Evolutionary conservation across 2,888 invertebrate species (phyloP).

Genomic region (Agapetus fuscipes): DNA sequence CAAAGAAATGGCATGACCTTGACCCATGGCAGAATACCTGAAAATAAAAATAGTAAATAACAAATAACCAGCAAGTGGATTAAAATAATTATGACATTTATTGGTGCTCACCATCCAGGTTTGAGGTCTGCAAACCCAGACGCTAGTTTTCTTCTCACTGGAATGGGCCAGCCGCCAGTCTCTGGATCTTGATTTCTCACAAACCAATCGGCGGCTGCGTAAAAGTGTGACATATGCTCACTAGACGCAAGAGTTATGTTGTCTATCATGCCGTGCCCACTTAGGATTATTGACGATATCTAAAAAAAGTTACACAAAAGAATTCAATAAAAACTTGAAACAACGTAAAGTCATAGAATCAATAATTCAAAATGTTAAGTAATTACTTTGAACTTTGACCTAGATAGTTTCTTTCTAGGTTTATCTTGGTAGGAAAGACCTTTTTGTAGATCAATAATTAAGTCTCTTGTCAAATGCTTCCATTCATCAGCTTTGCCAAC

Average conservation of each 20-base stretch:
- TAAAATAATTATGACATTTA: too few relatives aligned
- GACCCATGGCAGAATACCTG: constrained; percentile 96
- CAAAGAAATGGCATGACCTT: constrained; percentile 95
- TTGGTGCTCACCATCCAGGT: constrained; percentile 80
- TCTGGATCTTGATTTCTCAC: constrained; percentile 71
- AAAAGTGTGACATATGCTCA: constrained; percentile 86
- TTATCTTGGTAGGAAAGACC: constrained; percentile 63
- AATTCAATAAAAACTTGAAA: too few relatives aligned
- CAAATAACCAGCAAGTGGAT: too few relatives aligned
- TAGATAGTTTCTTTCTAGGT: constrained; percentile 57
- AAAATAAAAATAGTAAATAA: constrained; percentile 3
- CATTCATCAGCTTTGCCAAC: constrained; percentile 60
- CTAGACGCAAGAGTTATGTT: constrained; percentile 71
- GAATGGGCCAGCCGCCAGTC: constrained; percentile 90
- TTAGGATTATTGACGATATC: constrained; percentile 54
- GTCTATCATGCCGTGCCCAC: constrained; percentile 64
- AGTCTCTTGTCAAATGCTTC: constrained; percentile 76
- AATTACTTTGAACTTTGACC: constrained; percentile 59
- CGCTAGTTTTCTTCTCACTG: constrained; percentile 68
- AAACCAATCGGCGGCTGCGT: constrained; percentile 90
- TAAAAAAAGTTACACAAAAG: too few relatives aligned
- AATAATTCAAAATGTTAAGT: too few relatives aligned
- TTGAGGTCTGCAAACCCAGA: constrained; percentile 66
- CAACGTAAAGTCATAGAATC: too few relatives aligned
- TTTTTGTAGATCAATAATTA: constrained; percentile 86